Conservation (phyloP, 92 coral and sea anemone species). For the Epizoanthus fatuus region DNA sequence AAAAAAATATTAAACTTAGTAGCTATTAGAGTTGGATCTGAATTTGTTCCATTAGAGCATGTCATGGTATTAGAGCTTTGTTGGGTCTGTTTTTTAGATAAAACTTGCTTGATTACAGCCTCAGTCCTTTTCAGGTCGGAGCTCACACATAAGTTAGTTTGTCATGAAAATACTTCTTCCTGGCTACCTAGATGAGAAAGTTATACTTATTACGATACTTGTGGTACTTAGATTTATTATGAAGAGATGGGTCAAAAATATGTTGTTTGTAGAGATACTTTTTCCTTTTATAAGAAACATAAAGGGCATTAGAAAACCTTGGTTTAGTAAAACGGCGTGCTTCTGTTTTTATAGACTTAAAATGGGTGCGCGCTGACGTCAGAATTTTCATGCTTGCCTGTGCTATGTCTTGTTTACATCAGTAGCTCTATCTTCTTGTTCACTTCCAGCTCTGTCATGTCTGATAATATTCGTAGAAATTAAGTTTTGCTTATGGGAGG, state of each 20-base stretch:
- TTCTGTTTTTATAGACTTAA: neutral
- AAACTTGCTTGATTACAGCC: conserved; percentile 3
- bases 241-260: conserved; percentile 43
- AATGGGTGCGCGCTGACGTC: no score
- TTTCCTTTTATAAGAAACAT: conserved; percentile 26
- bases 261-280: conserved; percentile 25
- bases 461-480: no score
- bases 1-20: conserved; percentile 43
- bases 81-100: conserved; percentile 31
- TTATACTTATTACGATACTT: no score
- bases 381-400: no score
- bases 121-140: conserved; percentile 11
- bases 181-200: conserved; percentile 49
- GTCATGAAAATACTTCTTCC: conserved; percentile 48
- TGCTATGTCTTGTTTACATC: no score
- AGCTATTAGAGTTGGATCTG: conserved; percentile 50
- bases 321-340: conserved; percentile 35
- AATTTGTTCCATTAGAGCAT: conserved; percentile 34
- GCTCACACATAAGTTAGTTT: neutral
- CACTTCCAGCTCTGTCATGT: no score
- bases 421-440: no score
- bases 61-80: conserved; percentile 29
- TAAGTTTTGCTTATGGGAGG: no score
- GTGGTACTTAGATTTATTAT: conserved; percentile 38
- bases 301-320: conserved; percentile 46